Conservation (phyloP, 2,888 invertebrate species). For the Sclerodermus sp. region DNA sequence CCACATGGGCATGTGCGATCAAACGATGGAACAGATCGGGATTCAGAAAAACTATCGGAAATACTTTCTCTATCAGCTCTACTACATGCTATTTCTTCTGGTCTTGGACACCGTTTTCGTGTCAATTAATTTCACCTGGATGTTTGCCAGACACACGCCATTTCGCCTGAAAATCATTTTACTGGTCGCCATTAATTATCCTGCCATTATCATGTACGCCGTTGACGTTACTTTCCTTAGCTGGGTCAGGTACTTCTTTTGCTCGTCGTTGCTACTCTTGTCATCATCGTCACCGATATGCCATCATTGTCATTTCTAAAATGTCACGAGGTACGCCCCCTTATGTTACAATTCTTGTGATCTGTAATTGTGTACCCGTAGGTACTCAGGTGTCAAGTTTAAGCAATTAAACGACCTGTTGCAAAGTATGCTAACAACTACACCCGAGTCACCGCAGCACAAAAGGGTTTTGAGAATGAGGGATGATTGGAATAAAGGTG, state of each 20-base stretch:
- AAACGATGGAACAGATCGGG: constrained; percentile 24
- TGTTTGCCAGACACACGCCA: not conserved
- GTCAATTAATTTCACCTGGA: not conserved
- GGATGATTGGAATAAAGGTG: constrained; percentile 11
- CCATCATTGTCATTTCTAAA: too few relatives aligned
- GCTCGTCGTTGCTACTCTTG: too few relatives aligned
- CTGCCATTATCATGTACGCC: constrained; percentile 12
- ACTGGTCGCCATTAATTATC: constrained; percentile 11
- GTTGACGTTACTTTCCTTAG: constrained; percentile 23
- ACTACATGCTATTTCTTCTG: not conserved
- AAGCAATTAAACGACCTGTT: constrained; percentile 25
- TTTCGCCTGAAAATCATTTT: not conserved
- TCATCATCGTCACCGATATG: too few relatives aligned
- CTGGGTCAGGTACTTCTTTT: constrained; percentile 35
- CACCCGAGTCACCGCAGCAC: constrained; percentile 25
- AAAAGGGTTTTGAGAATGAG: constrained; percentile 22
- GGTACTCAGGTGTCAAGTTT: constrained; percentile 17
- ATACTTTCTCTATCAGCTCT: constrained; percentile 9
- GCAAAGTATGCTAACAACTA: constrained; percentile 24
- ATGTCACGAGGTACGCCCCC: too few relatives aligned
- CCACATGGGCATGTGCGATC: constrained; percentile 19
- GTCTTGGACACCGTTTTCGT: not conserved
- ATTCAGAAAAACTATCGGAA: constrained; percentile 18
- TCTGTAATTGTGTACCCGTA: too few relatives aligned
- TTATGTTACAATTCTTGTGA: too few relatives aligned